Conservation (phyloP, 2,113 vertebrate species). For the Spea multiplicata region DNA sequence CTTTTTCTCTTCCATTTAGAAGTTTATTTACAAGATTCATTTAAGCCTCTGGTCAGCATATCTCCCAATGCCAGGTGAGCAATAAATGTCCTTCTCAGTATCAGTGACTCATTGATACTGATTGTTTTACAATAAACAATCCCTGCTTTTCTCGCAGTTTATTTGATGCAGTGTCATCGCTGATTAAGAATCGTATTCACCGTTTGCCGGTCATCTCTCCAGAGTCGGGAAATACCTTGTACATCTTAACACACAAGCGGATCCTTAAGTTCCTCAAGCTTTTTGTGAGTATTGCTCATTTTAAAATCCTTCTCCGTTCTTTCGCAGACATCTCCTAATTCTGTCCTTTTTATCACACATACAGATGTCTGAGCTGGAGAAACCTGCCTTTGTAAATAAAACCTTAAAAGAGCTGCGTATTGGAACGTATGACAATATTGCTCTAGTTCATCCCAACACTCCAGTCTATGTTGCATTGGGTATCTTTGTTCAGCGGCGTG, state of each 20-base stretch:
- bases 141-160: constrained; percentile 68
- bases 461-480: constrained; percentile 91
- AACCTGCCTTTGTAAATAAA: constrained; percentile 81
- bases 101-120: not conserved
- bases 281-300: constrained; percentile 77
- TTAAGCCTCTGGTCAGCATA: constrained; percentile 95
- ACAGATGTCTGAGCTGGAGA: constrained; percentile 94
- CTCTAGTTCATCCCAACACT: constrained; percentile 83
- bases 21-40: constrained; percentile 92
- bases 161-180: constrained; percentile 92
- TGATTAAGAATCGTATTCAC: constrained; percentile 95
- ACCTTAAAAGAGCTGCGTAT: constrained; percentile 85
- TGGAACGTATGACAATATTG: constrained; percentile 90
- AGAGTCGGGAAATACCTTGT: constrained; percentile 88
- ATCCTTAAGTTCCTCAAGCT: constrained; percentile 98
- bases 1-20: constrained; percentile 64
- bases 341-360: not conserved
- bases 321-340: not conserved
- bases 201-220: constrained; percentile 94
- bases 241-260: constrained; percentile 98
- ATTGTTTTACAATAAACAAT: not conserved
- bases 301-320: too few species aligned
- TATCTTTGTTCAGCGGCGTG: constrained; percentile 94
- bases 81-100: not conserved
- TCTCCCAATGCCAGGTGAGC: constrained; percentile 89